Evolutionary conservation across 1,140 invertebrate species (phyloP), one percentile per base, ranked within the genome.

Genomic region (Zelostemma sp.): DNA sequence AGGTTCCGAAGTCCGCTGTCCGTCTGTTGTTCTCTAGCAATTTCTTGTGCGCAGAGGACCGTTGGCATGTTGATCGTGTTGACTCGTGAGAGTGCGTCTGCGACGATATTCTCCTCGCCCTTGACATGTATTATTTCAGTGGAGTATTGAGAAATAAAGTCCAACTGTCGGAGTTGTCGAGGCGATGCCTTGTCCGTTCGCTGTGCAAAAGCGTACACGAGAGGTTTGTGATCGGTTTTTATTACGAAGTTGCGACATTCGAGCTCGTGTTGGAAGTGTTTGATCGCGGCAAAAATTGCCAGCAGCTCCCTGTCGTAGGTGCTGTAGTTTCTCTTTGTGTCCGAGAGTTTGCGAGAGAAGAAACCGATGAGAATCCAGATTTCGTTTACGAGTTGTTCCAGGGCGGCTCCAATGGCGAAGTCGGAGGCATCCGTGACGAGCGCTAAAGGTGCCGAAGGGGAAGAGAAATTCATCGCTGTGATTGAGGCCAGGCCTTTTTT

Each of bases 291-390:
- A 41, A 68, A 79, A 2, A 76, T 66, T 0, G 74, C 78, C n/a
- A 71, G 33, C 1, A 80, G 62, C 38, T 82, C 76, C 3, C 68
- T 41, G 59, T 78, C 74, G 35, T 75, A 80, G 1, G 75, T 72
- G 51, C 62, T 66, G 48, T 80, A 81, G 5, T 69, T 72, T 35
- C 15, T 38, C 55, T 80, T 49, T 12, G 75, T 40, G 1, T 35
- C 9, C 1, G 0, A n/a, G 12, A 71, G 45, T 15, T 51, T 53
- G 1, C 38, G 11, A 19, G 63, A 54, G 16, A 54, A 69, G 15
- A 65, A 69, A 1, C 4, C 53, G 1, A 69, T 9, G 21, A 62
- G 72, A 43, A 68, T 1, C 65, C 60, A 62, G 0, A 2, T 2
- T 11, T 47, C 25, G 28, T 45, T 3, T 1, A 2, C 18, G 11